A percentile compares a stretch with the other conserved stretches of the same genome.
Evolutionary conservation across 2,113 vertebrate species (phyloP).

Genomic region (Morone saxatilis): DNA sequence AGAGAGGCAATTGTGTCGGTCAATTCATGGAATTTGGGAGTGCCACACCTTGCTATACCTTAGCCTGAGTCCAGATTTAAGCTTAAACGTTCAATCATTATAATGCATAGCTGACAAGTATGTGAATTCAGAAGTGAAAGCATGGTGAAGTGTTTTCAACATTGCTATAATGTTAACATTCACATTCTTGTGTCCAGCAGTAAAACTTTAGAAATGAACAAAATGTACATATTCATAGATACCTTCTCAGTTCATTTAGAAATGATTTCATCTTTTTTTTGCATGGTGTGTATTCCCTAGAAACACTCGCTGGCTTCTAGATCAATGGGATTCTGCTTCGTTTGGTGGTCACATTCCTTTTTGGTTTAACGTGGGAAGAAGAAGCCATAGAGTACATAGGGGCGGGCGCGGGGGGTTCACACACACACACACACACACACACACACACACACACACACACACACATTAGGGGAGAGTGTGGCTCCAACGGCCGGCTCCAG

Average conservation of each 20-base stretch:
- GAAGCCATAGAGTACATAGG: slow-evolving; percentile 50
- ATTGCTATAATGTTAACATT: neutral
- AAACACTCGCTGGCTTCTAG: slow-evolving; percentile 22
- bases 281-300: neutral
- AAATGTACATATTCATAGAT: neutral
- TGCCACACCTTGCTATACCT: neutral
- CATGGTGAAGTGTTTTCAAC: neutral
- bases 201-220: neutral
- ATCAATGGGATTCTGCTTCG: slow-evolving; percentile 38
- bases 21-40: neutral
- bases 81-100: neutral
- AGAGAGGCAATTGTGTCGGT: slow-evolving; percentile 6
- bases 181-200: neutral
- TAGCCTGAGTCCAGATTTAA: neutral
- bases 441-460: slow-evolving; percentile 36
- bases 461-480: slow-evolving; percentile 42
- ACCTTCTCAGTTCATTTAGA: neutral
- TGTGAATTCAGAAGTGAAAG: neutral
- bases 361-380: slow-evolving; percentile 50
- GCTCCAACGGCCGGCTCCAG: slow-evolving; percentile 46
- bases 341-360: slow-evolving; percentile 46
- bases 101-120: neutral
- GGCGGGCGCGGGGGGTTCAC: slow-evolving; percentile 39
- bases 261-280: neutral
- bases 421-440: slow-evolving; percentile 11